Evolutionary conservation across 2,888 invertebrate genomes (phyloP).

Genomic region (Synanthedon myopaeformis): DNA sequence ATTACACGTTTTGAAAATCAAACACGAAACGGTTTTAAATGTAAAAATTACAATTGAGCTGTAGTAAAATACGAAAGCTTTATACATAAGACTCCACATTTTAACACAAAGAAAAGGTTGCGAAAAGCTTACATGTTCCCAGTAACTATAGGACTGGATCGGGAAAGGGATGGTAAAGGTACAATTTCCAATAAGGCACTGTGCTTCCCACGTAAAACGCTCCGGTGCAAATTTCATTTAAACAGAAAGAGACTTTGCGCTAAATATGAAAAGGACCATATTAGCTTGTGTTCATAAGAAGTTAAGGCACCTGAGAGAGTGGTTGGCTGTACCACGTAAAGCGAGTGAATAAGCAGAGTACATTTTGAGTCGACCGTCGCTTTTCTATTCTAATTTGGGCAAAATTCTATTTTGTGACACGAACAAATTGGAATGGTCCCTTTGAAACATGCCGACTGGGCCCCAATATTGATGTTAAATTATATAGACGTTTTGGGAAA

Average conservation of each 20-base stretch:
- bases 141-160: conserved; percentile 21
- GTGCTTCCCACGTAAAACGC: background rate
- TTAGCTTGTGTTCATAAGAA: too few species aligned
- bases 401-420: conserved; percentile 45
- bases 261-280: too few species aligned
- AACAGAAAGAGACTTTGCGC: background rate
- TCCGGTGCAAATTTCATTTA: background rate
- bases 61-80: conserved; percentile 4
- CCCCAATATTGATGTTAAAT: background rate
- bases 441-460: conserved; percentile 16
- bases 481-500: background rate
- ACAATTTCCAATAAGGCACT: conserved; percentile 46
- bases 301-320: background rate
- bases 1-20: background rate
- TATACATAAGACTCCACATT: conserved; percentile 38
- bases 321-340: conserved; percentile 20
- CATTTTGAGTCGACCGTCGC: conserved; percentile 27
- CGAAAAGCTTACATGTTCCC: conserved; percentile 32
- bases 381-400: conserved; percentile 43
- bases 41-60: background rate
- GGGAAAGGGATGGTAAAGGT: conserved; percentile 47
- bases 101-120: conserved; percentile 39
- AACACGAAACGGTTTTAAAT: background rate
- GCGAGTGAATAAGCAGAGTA: conserved; percentile 38
- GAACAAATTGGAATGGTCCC: conserved; percentile 44